These are phyloP conservation scores for Phrynosoma blainvillii DNA, from an alignment of 2,113 vertebrate genomes.

Conservation along the genomic window DNA sequence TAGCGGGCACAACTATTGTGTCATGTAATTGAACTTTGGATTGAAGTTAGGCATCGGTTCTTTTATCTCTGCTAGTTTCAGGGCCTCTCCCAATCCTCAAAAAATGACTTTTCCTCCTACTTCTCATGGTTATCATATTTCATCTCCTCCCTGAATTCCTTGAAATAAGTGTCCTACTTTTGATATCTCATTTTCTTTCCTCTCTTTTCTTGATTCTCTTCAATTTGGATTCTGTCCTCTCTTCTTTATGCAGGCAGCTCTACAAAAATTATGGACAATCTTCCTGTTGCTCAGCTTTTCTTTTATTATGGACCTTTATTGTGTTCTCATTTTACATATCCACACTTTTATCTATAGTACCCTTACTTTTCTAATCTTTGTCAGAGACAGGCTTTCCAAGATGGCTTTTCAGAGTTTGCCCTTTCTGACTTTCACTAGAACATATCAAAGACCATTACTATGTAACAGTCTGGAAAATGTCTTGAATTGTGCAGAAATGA, in stretches of 20 bases:
- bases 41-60: not conserved
- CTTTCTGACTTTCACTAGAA: not conserved
- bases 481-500: not conserved
- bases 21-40: not conserved
- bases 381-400: not conserved
- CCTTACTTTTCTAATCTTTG: not conserved
- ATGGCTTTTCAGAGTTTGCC: not conserved
- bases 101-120: not conserved
- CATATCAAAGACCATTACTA: not conserved
- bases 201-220: not conserved
- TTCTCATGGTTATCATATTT: not conserved
- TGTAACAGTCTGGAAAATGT: not conserved
- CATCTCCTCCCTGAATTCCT: not conserved
- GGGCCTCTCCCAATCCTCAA: not conserved
- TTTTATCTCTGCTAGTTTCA: not conserved
- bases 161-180: not conserved
- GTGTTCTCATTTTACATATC: not conserved
- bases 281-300: not conserved
- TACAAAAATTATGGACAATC: not conserved
- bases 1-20: not conserved
- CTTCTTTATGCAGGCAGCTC: not conserved
- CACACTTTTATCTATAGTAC: not conserved
- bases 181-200: not conserved
- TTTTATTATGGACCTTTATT: not conserved
- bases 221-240: constrained; percentile 12